These are phyloP conservation scores for Antedon mediterranea DNA, from an alignment of 53 echinoderm and acorn worm genomes.

Conservation along the genomic window DNA sequence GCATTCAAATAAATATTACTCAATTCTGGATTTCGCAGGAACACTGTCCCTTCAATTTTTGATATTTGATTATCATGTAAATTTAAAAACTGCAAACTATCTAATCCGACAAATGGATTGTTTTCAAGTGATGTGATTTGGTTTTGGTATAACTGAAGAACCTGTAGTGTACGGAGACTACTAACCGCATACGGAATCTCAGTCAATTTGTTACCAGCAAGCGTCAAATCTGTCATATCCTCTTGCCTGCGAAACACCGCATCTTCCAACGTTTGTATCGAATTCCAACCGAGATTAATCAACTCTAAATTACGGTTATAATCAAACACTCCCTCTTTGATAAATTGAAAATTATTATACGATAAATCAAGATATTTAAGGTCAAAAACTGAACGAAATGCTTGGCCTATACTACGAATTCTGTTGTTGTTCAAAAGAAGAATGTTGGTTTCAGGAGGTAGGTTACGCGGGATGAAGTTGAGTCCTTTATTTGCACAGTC, in stretches of 20 bases:
- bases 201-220: constrained; percentile 49
- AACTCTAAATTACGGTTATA: constrained; percentile 31
- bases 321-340: constrained; percentile 30
- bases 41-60: constrained; percentile 20
- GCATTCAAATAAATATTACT: constrained; percentile 55
- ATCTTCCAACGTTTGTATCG: constrained; percentile 29
- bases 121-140: constrained; percentile 25
- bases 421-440: constrained; percentile 70
- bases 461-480: constrained; percentile 39
- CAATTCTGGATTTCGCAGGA: constrained; percentile 42
- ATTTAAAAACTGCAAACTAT: constrained; percentile 60
- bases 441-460: constrained; percentile 64
- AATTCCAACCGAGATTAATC: constrained; percentile 64
- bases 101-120: constrained; percentile 35
- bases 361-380: constrained; percentile 71
- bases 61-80: constrained; percentile 53
- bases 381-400: constrained; percentile 35
- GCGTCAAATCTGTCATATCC: constrained; percentile 37
- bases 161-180: constrained; percentile 28
- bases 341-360: constrained; percentile 43
- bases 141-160: constrained; percentile 64
- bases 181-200: constrained; percentile 43
- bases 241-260: constrained; percentile 29
- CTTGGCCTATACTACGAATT: constrained; percentile 30
- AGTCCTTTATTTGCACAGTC: constrained; percentile 66